Conservation (phyloP, 2,797 vertebrate genomes). For the Lepus oiostolus region DNA sequence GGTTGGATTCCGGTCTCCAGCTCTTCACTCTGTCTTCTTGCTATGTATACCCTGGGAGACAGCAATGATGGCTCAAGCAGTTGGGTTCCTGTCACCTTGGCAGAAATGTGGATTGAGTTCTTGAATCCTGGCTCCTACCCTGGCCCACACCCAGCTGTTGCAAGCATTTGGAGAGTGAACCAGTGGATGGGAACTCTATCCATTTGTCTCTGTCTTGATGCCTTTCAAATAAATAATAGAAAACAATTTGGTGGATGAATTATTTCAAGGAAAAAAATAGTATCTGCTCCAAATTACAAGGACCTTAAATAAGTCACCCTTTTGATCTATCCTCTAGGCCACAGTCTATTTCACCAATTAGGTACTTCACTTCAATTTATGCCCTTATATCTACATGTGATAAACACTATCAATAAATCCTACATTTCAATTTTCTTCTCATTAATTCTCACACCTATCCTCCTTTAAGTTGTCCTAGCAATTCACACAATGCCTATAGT, state of each 20-base stretch:
- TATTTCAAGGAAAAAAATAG: neutral
- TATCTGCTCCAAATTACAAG: neutral
- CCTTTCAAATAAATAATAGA: too few relatives aligned
- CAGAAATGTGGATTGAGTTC: too few relatives aligned
- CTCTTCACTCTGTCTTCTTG: too few relatives aligned
- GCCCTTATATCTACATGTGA: neutral
- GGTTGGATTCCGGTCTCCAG: too few relatives aligned
- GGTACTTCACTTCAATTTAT: neutral
- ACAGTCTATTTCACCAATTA: constrained; percentile 3
- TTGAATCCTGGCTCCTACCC: too few relatives aligned
- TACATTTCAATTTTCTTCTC: neutral
- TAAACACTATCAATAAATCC: neutral
- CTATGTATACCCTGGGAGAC: too few relatives aligned
- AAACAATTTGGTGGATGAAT: neutral
- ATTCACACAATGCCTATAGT: neutral
- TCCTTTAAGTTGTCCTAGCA: constrained; percentile 7
- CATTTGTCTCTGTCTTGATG: too few relatives aligned
- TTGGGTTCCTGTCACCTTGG: too few relatives aligned
- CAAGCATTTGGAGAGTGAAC: too few relatives aligned
- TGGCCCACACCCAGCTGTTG: too few relatives aligned
- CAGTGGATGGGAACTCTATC: too few relatives aligned
- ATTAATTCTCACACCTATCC: neutral
- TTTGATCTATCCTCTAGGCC: neutral
- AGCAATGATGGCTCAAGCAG: too few relatives aligned
- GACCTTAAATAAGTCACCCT: neutral